Evolutionary conservation across 2,888 invertebrate genomes (phyloP), one percentile per base, ranked within the genome.

Genomic region (Linnaemya tessellans): DNA sequence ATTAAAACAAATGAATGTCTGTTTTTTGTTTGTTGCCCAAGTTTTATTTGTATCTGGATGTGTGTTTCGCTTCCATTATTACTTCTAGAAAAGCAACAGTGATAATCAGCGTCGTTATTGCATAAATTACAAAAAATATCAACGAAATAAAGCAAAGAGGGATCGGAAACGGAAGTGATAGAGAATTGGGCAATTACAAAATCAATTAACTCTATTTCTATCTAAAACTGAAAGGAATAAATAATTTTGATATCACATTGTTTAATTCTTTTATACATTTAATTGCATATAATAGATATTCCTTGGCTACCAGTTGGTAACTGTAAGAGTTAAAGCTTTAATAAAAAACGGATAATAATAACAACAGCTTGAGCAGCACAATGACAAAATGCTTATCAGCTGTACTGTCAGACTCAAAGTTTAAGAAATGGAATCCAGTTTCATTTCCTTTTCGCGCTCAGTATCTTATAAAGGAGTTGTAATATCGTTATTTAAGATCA

Each of bases 1-100:
- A 82, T 70, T 82, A 74, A 43, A 68, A 73, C 43, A 68, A 73
- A 68, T 62, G 49, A 82, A 62, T 79, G 65, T 65, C 56, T 79
- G 64, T 78, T 38, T 71, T 35, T 65, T 65, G 25, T 35, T 65
- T 65, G 25, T 43, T 79, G 20, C 11, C 46, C 22, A 30, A 35
- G 13, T 20, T 56, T 20, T 58, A 5, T 20, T 58, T 71, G 22
- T 9, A 8, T 64, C 20, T 77, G n/a, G 60, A 20, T 65, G 11
- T 56, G 13, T 56, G 10, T 56, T 13, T 71, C 0, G 4, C 49
- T 73, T 62, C 49, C 65, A 65, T 80, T 30, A 60, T 13, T 43
- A 22, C n/a, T 62, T 35, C 25, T 60, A 54, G 30, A 60, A 74
- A 18, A 58, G 46, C 35, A 49, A 70, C 46, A 56, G 30, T 25